Conservation (phyloP, 2,113 vertebrate genomes). For the Hydrolagus affinis region DNA sequence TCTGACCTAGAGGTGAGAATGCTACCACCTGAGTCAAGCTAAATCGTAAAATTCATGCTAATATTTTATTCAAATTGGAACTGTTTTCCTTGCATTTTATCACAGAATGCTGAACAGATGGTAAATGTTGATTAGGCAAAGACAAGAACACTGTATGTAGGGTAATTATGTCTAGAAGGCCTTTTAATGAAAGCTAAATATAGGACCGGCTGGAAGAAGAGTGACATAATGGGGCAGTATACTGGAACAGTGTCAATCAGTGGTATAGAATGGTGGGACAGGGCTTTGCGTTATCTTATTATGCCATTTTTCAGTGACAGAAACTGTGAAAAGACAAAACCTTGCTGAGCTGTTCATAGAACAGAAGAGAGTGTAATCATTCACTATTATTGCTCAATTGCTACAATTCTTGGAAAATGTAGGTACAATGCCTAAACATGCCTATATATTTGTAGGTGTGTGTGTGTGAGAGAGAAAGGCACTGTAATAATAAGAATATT, state of each 20-base stretch:
- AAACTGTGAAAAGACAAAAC: background rate
- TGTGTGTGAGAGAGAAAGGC: background rate
- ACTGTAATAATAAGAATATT: too few species aligned
- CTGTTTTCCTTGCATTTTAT: background rate
- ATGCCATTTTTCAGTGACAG: background rate
- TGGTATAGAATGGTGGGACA: background rate
- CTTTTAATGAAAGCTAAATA: background rate
- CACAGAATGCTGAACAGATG: background rate
- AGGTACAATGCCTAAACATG: background rate
- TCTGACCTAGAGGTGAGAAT: too few species aligned
- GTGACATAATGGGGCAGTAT: background rate
- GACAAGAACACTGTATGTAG: background rate
- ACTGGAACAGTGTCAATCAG: background rate
- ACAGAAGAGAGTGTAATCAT: background rate
- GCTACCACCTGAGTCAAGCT: too few species aligned
- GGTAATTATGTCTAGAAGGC: conserved; percentile 16
- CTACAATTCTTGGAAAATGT: background rate
- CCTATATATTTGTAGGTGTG: background rate
- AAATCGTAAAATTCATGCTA: too few species aligned
- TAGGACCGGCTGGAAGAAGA: background rate
- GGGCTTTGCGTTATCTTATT: background rate
- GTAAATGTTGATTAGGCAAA: background rate
- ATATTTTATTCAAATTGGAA: background rate
- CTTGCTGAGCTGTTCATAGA: background rate
- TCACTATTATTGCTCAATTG: background rate